These are phyloP conservation scores for Sebastolobus altivelis DNA, from an alignment of 2,797 vertebrate species.

Conservation along the genomic window DNA sequence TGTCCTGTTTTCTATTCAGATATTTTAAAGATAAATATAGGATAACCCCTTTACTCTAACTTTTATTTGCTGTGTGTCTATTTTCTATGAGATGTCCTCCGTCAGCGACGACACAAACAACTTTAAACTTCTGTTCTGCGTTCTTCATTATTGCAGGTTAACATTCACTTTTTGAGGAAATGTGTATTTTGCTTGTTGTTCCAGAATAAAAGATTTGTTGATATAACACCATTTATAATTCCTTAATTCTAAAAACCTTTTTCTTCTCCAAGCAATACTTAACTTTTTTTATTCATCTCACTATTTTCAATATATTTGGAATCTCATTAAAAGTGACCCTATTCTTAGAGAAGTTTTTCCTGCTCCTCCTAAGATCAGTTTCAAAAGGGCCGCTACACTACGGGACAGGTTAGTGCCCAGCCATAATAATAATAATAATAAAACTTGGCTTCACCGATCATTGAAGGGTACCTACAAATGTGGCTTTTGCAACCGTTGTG, in stretches of 20 bases:
- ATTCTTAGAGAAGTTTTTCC: too few species aligned
- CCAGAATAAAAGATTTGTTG: slow-evolving; percentile 35
- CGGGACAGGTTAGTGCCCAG: too few species aligned
- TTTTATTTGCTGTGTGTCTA: not conserved
- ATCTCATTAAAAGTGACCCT: too few species aligned
- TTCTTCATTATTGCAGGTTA: not conserved
- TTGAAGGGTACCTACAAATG: too few species aligned
- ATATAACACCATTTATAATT: not conserved
- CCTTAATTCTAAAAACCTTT: not conserved
- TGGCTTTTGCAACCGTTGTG: too few species aligned
- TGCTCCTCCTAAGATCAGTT: too few species aligned
- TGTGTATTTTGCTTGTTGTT: slow-evolving; percentile 29
- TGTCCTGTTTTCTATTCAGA: slow-evolving; percentile 18
- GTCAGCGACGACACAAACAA: not conserved
- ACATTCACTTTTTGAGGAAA: not conserved
- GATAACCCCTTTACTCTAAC: slow-evolving; percentile 30
- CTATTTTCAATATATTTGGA: not conserved
- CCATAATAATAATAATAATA: too few species aligned
- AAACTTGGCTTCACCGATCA: too few species aligned
- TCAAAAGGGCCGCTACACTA: too few species aligned
- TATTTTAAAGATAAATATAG: not conserved
- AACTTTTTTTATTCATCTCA: not conserved
- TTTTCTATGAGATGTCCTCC: slow-evolving; percentile 6
- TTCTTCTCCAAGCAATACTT: not conserved
- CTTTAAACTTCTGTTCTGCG: not conserved